Evolutionary conservation across 2,797 vertebrate genomes (phyloP).

Genomic region (Hydrophis major): DNA sequence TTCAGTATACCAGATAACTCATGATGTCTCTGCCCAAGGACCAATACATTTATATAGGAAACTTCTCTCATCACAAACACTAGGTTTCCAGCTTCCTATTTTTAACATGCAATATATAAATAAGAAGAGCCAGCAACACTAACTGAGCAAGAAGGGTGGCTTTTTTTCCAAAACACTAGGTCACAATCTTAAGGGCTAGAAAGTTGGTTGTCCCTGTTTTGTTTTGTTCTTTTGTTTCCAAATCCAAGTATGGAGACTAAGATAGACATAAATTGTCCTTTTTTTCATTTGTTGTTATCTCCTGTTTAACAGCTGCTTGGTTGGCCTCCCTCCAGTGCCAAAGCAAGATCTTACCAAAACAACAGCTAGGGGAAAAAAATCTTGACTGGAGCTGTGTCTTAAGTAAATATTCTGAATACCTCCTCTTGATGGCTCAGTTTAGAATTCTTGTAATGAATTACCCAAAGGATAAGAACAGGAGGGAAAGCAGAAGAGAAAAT

Average conservation of each 20-base stretch:
- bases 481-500: background rate
- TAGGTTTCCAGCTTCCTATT: background rate
- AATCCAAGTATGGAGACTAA: background rate
- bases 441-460: constrained; percentile 3
- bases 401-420: constrained; percentile 21
- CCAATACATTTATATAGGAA: background rate
- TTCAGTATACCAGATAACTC: background rate
- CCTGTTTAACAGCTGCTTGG: background rate
- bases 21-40: background rate
- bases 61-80: background rate
- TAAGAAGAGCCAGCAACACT: background rate
- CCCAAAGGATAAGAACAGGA: constrained; percentile 9
- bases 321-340: background rate
- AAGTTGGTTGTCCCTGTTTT: background rate
- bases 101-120: background rate
- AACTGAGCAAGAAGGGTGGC: background rate
- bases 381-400: background rate
- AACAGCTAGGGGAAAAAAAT: background rate
- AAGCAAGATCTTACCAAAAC: background rate
- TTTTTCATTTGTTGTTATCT: background rate
- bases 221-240: background rate
- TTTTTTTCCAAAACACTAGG: background rate
- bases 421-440: background rate
- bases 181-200: background rate
- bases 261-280: background rate